Evolutionary conservation across 2,113 vertebrate species (phyloP).

Genomic region (Mormoops blainvillei): DNA sequence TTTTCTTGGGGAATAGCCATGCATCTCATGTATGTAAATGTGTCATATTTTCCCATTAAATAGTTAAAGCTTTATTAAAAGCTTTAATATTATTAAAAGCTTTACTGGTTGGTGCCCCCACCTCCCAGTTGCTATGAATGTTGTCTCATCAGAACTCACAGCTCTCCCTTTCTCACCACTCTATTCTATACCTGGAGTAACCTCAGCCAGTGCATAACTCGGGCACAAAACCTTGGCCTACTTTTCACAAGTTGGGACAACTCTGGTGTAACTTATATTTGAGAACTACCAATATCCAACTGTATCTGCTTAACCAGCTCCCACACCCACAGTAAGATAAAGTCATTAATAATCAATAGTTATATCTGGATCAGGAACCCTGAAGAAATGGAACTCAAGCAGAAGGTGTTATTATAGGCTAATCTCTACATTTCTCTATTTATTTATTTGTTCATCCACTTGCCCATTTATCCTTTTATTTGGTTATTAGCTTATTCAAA

Average conservation of each 20-base stretch:
- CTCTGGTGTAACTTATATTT: background rate
- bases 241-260: background rate
- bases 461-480: background rate
- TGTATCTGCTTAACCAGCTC: background rate
- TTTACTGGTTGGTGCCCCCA: background rate
- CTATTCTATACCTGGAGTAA: background rate
- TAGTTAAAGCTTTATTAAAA: background rate
- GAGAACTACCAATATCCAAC: background rate
- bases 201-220: background rate
- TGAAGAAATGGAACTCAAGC: background rate
- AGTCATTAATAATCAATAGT: background rate
- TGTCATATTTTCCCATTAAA: background rate
- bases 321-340: background rate
- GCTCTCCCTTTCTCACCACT: background rate
- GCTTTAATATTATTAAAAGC: background rate
- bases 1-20: background rate
- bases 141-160: background rate
- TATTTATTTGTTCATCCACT: too few species aligned
- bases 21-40: background rate
- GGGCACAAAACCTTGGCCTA: background rate
- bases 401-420: background rate
- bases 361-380: background rate
- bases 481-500: background rate
- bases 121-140: background rate
- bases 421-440: background rate